These are phyloP conservation scores for Myripristis jacobus DNA, from an alignment of 2,797 vertebrate species.

Conservation along the genomic window DNA sequence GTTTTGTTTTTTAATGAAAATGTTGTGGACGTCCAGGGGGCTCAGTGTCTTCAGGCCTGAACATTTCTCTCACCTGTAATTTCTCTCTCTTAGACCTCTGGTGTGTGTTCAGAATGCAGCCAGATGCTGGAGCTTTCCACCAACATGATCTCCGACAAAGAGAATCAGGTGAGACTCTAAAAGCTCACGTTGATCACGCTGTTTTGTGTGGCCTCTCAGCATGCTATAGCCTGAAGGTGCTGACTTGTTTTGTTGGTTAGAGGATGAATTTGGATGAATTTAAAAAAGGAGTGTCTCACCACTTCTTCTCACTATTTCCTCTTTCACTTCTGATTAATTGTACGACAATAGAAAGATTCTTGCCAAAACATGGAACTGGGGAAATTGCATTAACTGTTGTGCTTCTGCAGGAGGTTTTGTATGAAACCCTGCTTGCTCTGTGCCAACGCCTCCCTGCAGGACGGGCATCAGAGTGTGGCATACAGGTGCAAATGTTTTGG, in stretches of 20 bases:
- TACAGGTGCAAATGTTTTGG: constrained; percentile 67
- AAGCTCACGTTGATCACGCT: background rate
- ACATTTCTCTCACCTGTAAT: background rate
- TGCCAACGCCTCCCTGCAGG: constrained; percentile 62
- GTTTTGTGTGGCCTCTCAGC: background rate
- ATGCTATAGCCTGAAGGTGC: background rate
- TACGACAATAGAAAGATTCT: background rate
- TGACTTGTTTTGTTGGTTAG: background rate
- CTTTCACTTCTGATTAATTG: constrained; percentile 7
- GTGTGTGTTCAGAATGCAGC: constrained; percentile 76
- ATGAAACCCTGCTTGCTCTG: constrained; percentile 61
- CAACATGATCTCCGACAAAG: constrained; percentile 73
- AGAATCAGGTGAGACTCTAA: constrained; percentile 67
- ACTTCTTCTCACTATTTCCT: constrained; percentile 10
- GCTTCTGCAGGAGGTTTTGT: constrained; percentile 58
- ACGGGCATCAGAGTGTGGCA: constrained; percentile 57
- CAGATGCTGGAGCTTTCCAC: constrained; percentile 70
- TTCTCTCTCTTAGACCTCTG: constrained; percentile 54
- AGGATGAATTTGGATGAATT: too few relatives aligned
- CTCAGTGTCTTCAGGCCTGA: too few relatives aligned
- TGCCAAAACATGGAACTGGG: background rate
- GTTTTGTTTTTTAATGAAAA: too few relatives aligned
- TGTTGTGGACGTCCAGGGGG: too few relatives aligned
- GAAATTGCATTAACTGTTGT: constrained; percentile 1
- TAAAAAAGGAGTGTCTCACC: background rate